Conservation (phyloP, 2,113 vertebrate species). For the Collichthys lucidus region DNA sequence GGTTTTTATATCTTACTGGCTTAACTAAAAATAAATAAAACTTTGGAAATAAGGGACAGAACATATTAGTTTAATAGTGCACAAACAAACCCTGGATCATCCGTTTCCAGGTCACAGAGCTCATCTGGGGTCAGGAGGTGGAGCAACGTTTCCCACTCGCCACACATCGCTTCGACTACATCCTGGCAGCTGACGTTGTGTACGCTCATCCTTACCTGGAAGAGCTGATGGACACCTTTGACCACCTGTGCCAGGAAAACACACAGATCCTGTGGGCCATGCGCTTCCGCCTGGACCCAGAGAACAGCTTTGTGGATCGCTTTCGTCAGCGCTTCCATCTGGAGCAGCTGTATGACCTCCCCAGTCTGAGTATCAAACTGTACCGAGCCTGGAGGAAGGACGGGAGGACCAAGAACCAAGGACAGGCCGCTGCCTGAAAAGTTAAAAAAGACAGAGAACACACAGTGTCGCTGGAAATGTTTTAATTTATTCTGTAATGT, state of each 20-base stretch:
- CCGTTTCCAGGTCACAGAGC: constrained; percentile 84
- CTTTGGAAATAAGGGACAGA: neutral
- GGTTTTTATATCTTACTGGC: neutral
- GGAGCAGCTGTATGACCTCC: constrained; percentile 89
- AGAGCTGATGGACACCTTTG: constrained; percentile 92
- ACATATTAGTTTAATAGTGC: neutral
- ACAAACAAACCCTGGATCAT: neutral
- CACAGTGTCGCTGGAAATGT: neutral
- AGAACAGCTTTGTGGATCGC: constrained; percentile 91
- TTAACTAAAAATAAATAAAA: neutral
- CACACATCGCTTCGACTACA: constrained; percentile 89
- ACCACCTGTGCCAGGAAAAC: constrained; percentile 89
- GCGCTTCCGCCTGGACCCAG: constrained; percentile 91
- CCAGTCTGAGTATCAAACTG: constrained; percentile 92
- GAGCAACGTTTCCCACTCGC: constrained; percentile 88
- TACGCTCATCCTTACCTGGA: constrained; percentile 91
- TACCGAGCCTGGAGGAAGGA: constrained; percentile 88
- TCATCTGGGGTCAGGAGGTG: constrained; percentile 90
- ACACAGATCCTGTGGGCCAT: constrained; percentile 95
- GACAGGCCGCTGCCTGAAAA: constrained; percentile 52
- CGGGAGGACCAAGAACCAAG: constrained; percentile 43
- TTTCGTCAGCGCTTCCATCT: constrained; percentile 89
- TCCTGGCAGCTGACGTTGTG: constrained; percentile 96
- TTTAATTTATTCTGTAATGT: neutral
- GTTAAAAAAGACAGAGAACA: neutral